Conservation (phyloP, 2,888 invertebrate genomes). For the Trissolcus brochymenae region DNA sequence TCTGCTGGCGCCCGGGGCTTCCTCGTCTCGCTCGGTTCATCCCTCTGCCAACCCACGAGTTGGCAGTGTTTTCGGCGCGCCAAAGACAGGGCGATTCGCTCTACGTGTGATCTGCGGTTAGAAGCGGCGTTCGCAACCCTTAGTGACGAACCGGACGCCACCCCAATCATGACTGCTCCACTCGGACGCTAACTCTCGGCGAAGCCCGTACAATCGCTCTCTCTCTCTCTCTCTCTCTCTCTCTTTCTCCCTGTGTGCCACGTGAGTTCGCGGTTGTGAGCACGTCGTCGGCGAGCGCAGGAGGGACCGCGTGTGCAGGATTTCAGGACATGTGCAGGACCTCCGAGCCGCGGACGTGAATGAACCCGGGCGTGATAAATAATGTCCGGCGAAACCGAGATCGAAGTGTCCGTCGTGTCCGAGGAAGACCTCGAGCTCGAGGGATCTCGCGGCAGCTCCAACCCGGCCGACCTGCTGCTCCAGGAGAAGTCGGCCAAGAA, state of each 20-base stretch:
- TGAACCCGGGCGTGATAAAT: background rate
- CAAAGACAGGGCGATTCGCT: slow-evolving; percentile 46
- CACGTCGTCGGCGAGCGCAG: background rate
- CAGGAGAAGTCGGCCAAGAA: slow-evolving; percentile 69
- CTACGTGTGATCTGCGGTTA: slow-evolving; percentile 66
- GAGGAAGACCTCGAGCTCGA: slow-evolving; percentile 74
- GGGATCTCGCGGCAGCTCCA: slow-evolving; percentile 71
- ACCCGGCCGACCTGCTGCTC: slow-evolving; percentile 66
- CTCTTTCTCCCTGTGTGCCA: too few species aligned
- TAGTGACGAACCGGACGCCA: slow-evolving; percentile 66
- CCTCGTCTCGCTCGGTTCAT: slow-evolving; percentile 62
- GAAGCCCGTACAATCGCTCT: too few species aligned
- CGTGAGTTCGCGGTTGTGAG: slow-evolving; percentile 16
- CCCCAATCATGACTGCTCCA: slow-evolving; percentile 39
- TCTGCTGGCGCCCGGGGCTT: slow-evolving; percentile 41
- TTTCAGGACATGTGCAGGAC: background rate
- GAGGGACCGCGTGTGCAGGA: too few species aligned
- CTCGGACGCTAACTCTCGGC: slow-evolving; percentile 19
- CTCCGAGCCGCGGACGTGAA: background rate
- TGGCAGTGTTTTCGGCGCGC: slow-evolving; percentile 47
- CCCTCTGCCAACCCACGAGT: slow-evolving; percentile 54
- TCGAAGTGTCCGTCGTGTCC: slow-evolving; percentile 75
- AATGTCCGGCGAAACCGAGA: slow-evolving; percentile 75
- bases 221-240: too few species aligned
- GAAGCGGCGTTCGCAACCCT: slow-evolving; percentile 68